Evolutionary conservation across 2,797 vertebrate genomes (phyloP), one percentile per base, ranked within the genome.

Genomic region (Poeciliopsis presidionis): DNA sequence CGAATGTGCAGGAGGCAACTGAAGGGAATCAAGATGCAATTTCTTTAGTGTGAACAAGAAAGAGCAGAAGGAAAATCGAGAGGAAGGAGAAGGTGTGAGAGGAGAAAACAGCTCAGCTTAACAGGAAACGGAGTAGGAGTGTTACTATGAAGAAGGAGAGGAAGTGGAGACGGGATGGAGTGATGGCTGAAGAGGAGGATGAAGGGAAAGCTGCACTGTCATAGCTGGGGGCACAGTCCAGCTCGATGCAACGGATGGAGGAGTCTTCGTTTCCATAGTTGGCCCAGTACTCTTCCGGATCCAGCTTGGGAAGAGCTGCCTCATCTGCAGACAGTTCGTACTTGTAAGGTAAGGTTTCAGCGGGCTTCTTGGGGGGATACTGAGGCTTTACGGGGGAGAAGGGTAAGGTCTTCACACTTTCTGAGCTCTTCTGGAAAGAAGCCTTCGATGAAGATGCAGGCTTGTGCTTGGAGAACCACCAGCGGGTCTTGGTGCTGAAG

Each of bases 221-320:
- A 6, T 94, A 95, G 78, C 83, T 91, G 20, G 91, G 90, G 6
- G 94, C 87, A 72, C 96, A 96, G 22, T 96, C 96, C 1, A 94
- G 88, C 72, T 96, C 95, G 0, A 93, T 90, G 89, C 96, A 96
- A 46, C 90, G 94, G 85, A 96, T 85, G 75, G 95, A 94, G 89
- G 95, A 87, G 18, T 97, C 97, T 92, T 97, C 97, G 2, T 94
- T 97, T 57, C 96, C 97, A 18, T 97, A 97, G 88, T 96, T 96
- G 75, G 94, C 92, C 97, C 96, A 97, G 93, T 97, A 97, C 89
- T 97, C 96, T 93, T 97, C 97, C 72, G 83, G 94, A 86, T 96
- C 95, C 12, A 96, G 79, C 88, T 97, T 97, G 5, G 97, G 97
- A 53, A 97, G 95, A 0, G 97, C 96, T 7, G 90, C 96, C 77